Evolutionary conservation across 2,113 vertebrate genomes (phyloP), one percentile per base, ranked within the genome.

Genomic region (Manacus vitellinus): DNA sequence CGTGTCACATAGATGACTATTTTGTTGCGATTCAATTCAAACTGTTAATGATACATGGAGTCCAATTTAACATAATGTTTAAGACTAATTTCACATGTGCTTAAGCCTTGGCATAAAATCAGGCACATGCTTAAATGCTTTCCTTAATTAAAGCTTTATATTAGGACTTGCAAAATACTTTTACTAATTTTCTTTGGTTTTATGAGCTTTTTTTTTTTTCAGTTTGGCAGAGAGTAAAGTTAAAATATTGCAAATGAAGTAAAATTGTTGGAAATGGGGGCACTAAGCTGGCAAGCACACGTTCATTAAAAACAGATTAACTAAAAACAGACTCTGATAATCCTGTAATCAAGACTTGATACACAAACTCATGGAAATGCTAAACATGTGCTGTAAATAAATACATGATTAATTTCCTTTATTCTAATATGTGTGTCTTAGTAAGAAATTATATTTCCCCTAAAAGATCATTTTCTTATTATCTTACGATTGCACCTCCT

Each of bases 271-370:
- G 89, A 94, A 89, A 70, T 77, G 37, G 51, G 72, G 81, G 74
- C 91, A 82, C 14, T 21, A 80, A 70, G 47, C 87, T 94, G 95
- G 89, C 86, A 95, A 96, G 86, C 33, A 77, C 59, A 81, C 3
- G 0, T 85, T 97, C 85, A 97, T 97, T 97, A 97, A 97, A 96
- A 95, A 62, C 73, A 96, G 96, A 97, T 97, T 96, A 97, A 59
- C 82, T 92, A 47, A 86, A 95, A 97, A 11, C 72, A 95, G 82
- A 25, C 87, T 92, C 63, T 91, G 75, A 85, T 97, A 97, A 97
- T 96, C 94, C 87, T 94, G 77, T 95, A 93, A 94, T 97, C 94
- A 96, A 89, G 92, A 88, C 52, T 86, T 82, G 89, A 94, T 96
- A 95, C 78, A 95, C 79, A 96, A 96, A 88, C 63, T 73, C 73